Base-by-base conservation (phyloP, 1,140 invertebrate species). In the Ceratitis capitata region DNA sequence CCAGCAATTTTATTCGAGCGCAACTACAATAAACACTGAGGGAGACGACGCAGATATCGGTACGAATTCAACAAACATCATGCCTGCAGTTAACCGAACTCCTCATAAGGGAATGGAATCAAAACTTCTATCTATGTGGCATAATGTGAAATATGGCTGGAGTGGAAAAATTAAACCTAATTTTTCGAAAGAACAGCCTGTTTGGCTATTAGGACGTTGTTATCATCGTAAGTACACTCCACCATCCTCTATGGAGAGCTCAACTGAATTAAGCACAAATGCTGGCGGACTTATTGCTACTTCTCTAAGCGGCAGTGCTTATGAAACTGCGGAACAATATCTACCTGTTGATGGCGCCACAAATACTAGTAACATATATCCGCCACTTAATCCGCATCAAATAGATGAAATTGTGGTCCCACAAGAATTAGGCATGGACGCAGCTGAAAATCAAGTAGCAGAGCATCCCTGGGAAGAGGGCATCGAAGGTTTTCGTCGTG, bases 91-190 rank as follows among this genome's bases (percentile, higher is more conserved):
- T 26, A 89, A 87, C 58, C 90, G 90, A 3, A 91, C 90, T 56
- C 90, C 90, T 5, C 89, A 90, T 56, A 91, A 95, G 87, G 96
- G 96, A 93, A 94, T 97, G 85, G 97, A 97, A 92, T 96, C 95
- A 23, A 95, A 95, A 86, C 90, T 97, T 58, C 91, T 96, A 87
- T 96, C 96, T 61, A 95, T 97, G 94, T 97, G 97, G 97, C 97
- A 97, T 92, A 97, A 97, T 92, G 94, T 98, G 78, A 97, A 97
- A 94, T 97, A 97, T 92, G 96, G 96, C 94, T 96, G 95, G 95
- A 95, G 95, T 47, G 94, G 95, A 19, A 97, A 97, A 92, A 93
- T 96, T 86, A 96, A 96, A 88, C 96, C 96, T 0, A 96, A 94
- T 88, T 97, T 97, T 91, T 96, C 95, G 0, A 96, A 96, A 93